phyloP scores from a whole-genome alignment of 2,888 invertebrate species.

The Mythimna vitellina region DNA sequence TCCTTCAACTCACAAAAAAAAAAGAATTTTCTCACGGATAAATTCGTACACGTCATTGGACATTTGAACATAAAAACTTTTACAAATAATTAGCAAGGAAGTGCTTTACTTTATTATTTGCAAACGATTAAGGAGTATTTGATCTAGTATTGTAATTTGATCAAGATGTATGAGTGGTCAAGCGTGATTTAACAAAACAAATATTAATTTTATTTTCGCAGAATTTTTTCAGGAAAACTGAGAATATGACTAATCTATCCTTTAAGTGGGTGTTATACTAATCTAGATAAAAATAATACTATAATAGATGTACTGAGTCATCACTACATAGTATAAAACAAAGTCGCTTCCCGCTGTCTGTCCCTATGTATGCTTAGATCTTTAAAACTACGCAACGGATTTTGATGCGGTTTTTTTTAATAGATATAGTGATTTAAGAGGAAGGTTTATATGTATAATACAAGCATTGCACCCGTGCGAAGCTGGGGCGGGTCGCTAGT shows the following conservation, averaged over 20 bases:
- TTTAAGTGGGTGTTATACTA: not conserved
- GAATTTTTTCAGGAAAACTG: slow-evolving; percentile 31
- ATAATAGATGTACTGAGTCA: not conserved
- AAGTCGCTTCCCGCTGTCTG: no score
- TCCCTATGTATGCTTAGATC: no score
- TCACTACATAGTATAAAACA: not conserved
- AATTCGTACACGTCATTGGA: not conserved
- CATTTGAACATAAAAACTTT: slow-evolving; percentile 11
- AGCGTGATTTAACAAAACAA: slow-evolving; percentile 22
- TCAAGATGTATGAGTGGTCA: slow-evolving; percentile 22
- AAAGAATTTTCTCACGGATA: slow-evolving; percentile 4
- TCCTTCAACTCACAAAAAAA: not conserved
- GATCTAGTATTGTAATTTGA: slow-evolving; percentile 30
- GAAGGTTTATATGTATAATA: no score
- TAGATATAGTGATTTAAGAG: no score
- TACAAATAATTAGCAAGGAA: slow-evolving; percentile 34
- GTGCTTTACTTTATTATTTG: slow-evolving; percentile 39
- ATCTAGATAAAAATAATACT: slow-evolving; percentile 7
- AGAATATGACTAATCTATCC: slow-evolving; percentile 15
- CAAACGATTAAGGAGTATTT: slow-evolving; percentile 41
- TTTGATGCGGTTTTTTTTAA: no score
- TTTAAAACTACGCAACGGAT: no score
- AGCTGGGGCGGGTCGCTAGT: no score
- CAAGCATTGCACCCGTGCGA: no score
- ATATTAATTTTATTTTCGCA: slow-evolving; percentile 6